Evolutionary conservation across 2,113 vertebrate genomes (phyloP).

Genomic region (Chionodraco myersi): DNA sequence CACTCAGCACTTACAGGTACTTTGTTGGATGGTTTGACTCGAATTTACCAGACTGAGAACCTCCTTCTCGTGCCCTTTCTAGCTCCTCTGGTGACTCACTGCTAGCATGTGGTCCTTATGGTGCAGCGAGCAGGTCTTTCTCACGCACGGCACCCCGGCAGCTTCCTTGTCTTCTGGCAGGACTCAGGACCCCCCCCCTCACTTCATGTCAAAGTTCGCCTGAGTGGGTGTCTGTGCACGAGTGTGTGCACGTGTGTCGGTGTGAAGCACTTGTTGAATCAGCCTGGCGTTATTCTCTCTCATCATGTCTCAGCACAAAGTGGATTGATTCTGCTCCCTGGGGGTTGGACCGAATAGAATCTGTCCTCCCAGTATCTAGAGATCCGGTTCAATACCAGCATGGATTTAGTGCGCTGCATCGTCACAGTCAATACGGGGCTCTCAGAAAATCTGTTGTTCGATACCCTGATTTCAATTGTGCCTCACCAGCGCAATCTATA

Average conservation of each 20-base stretch:
- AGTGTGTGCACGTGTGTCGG: conserved; percentile 15
- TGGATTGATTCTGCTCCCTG: conserved; percentile 57
- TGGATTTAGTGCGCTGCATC: conserved; percentile 62
- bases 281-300: background rate
- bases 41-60: too few species aligned
- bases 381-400: conserved; percentile 54
- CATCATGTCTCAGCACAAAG: conserved; percentile 3
- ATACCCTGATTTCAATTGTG: conserved; percentile 37
- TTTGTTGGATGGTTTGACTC: too few species aligned
- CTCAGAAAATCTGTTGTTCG: conserved; percentile 58
- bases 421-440: conserved; percentile 56
- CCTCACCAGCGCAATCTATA: conserved; percentile 36
- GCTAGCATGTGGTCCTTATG: conserved; percentile 53
- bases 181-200: conserved; percentile 16
- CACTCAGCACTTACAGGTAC: too few species aligned
- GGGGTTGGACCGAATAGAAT: conserved; percentile 66
- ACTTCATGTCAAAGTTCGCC: conserved; percentile 51
- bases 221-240: conserved; percentile 51
- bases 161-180: conserved; percentile 32
- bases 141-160: conserved; percentile 29
- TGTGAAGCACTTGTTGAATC: conserved; percentile 38
- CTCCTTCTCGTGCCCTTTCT: background rate
- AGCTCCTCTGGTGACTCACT: conserved; percentile 43
- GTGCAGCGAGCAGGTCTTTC: conserved; percentile 35
- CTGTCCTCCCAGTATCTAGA: conserved; percentile 57